Percentiles rank a stretch among this genome's conserved stretches.
Conservation (phyloP, 2,888 invertebrate genomes). For the Lapara coniferarum region DNA sequence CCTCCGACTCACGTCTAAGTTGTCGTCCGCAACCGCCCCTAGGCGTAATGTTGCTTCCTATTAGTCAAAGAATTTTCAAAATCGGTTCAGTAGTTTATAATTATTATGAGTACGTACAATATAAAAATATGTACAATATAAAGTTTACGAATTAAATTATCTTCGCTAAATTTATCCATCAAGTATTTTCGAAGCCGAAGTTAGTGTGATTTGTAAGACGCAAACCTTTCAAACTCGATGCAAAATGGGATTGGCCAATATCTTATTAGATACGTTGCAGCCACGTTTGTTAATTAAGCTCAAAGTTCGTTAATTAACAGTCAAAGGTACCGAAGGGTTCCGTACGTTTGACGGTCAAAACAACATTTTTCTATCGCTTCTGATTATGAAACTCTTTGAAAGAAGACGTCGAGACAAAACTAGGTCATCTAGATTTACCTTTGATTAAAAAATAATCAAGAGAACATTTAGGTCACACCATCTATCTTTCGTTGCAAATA, state of each 20-base stretch:
- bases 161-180: too few relatives aligned
- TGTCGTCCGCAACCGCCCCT: too few relatives aligned
- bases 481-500: background rate
- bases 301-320: conserved; percentile 4
- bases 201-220: background rate
- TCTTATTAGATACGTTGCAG: conserved; percentile 14
- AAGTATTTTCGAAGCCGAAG: background rate
- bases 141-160: too few relatives aligned
- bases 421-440: background rate
- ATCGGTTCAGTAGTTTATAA: too few relatives aligned
- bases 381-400: background rate
- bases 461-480: background rate
- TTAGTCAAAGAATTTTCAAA: too few relatives aligned
- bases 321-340: background rate
- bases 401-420: background rate
- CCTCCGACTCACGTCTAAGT: too few relatives aligned
- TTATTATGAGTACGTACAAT: too few relatives aligned
- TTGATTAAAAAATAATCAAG: background rate
- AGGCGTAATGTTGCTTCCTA: too few relatives aligned
- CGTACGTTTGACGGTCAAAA: background rate
- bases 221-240: conserved; percentile 10
- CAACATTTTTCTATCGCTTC: background rate
- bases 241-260: conserved; percentile 6
- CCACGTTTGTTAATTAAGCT: conserved; percentile 6
- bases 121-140: too few relatives aligned